These are phyloP conservation scores for Diplogasteroides magnus DNA, from an alignment of 1,140 invertebrate species.

Conservation along the genomic window DNA sequence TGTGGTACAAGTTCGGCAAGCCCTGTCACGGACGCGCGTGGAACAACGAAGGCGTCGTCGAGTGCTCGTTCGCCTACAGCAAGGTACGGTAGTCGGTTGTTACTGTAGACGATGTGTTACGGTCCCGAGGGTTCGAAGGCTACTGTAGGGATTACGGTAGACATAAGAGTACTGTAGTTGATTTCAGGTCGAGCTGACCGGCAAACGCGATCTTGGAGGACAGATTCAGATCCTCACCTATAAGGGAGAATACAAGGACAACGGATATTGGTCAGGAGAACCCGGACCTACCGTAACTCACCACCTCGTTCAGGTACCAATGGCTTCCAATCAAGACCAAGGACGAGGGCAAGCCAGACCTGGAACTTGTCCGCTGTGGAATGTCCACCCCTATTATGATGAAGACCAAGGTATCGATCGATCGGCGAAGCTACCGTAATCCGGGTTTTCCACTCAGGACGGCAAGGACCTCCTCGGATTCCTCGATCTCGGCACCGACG, in stretches of 20 bases:
- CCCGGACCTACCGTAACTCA: neutral
- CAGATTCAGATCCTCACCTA: slow-evolving; percentile 30
- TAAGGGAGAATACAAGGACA: slow-evolving; percentile 24
- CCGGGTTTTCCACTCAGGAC: neutral
- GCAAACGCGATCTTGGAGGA: slow-evolving; percentile 26
- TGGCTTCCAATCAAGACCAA: slow-evolving; percentile 23
- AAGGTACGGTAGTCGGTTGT: slow-evolving; percentile 4
- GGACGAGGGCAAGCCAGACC: slow-evolving; percentile 6
- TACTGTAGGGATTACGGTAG: neutral
- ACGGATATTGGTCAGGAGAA: slow-evolving; percentile 22
- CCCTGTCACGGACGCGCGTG: slow-evolving; percentile 33
- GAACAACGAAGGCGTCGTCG: slow-evolving; percentile 32
- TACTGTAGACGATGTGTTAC: too few species aligned
- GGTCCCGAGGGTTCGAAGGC: neutral
- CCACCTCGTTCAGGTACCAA: slow-evolving; percentile 10
- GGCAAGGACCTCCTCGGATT: slow-evolving; percentile 24
- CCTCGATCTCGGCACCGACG: slow-evolving; percentile 23
- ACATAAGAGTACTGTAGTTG: neutral
- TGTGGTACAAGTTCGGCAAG: slow-evolving; percentile 35
- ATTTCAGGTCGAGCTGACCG: slow-evolving; percentile 21
- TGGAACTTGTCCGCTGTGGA: slow-evolving; percentile 22
- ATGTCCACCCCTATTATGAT: slow-evolving; percentile 24
- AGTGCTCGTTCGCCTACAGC: slow-evolving; percentile 26
- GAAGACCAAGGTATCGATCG: slow-evolving; percentile 12
- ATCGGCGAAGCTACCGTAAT: neutral